A percentile compares a stretch with the other conserved stretches of the same genome.
phyloP scores from a whole-genome alignment of 2,113 vertebrate species.

The Callopanchax toddi region DNA sequence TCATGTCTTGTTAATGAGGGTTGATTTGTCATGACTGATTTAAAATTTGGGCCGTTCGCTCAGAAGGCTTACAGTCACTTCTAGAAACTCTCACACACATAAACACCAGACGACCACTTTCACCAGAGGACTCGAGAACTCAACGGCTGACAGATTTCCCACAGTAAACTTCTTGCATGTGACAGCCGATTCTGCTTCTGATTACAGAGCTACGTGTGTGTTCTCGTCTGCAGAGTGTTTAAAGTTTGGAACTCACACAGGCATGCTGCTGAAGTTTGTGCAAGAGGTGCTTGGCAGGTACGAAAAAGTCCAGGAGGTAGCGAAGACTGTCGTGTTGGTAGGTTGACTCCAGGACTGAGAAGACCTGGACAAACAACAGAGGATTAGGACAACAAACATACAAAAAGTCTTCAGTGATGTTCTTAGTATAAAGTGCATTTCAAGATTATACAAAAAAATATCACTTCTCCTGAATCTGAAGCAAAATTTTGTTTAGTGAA shows the following conservation, averaged over 20 bases:
- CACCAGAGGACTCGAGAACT: neutral
- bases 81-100: neutral
- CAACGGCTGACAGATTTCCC: slow-evolving; percentile 19
- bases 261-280: slow-evolving; percentile 91
- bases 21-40: neutral
- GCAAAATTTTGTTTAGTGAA: neutral
- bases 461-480: neutral
- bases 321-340: slow-evolving; percentile 90
- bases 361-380: slow-evolving; percentile 74
- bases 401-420: too few species aligned
- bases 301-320: slow-evolving; percentile 91
- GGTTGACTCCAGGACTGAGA: slow-evolving; percentile 90
- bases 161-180: neutral
- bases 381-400: neutral
- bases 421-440: too few species aligned
- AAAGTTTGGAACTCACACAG: slow-evolving; percentile 83
- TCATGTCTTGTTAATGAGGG: neutral
- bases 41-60: fast-evolving
- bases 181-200: slow-evolving; percentile 35
- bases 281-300: slow-evolving; percentile 91
- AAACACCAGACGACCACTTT: neutral
- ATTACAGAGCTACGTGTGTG: slow-evolving; percentile 44
- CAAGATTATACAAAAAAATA: too few species aligned
- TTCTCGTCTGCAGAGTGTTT: slow-evolving; percentile 11
- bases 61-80: neutral